Conservation (phyloP, 2,797 vertebrate species). For the Sciurus carolinensis region DNA sequence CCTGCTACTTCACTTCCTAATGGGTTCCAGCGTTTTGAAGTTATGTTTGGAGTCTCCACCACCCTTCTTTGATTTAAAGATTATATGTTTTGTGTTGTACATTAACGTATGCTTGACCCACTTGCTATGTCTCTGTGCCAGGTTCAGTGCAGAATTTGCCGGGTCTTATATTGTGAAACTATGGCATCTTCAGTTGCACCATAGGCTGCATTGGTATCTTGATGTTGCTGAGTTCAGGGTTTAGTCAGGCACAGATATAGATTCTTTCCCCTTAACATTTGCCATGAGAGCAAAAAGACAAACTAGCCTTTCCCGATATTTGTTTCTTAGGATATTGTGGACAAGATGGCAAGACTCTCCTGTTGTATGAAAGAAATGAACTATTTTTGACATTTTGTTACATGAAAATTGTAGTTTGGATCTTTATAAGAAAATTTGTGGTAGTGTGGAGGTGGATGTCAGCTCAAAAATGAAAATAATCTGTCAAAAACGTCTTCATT, state of each 20-base stretch:
- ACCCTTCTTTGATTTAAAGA: neutral
- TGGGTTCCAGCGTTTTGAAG: neutral
- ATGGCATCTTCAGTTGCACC: neutral
- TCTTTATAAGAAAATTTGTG: slow-evolving; percentile 2
- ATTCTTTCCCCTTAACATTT: slow-evolving; percentile 7
- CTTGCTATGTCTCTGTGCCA: neutral
- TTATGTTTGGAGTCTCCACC: neutral
- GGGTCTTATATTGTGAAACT: neutral
- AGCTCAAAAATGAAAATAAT: slow-evolving; percentile 10
- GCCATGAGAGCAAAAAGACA: neutral
- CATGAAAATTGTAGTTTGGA: neutral
- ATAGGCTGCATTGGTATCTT: neutral
- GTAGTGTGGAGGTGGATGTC: neutral
- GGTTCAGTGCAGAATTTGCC: neutral
- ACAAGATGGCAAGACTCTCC: neutral
- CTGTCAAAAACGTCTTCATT: neutral
- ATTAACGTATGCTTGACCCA: neutral
- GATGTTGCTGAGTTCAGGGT: neutral
- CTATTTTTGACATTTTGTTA: slow-evolving; percentile 32
- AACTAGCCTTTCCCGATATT: neutral
- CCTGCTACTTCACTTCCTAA: neutral
- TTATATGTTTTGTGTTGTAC: neutral
- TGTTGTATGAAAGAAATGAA: neutral
- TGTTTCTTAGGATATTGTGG: neutral
- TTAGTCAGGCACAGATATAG: neutral